Evolutionary conservation across 2,888 invertebrate genomes (phyloP), one percentile per base, ranked within the genome.

Genomic region (Flexamia atlantica): DNA sequence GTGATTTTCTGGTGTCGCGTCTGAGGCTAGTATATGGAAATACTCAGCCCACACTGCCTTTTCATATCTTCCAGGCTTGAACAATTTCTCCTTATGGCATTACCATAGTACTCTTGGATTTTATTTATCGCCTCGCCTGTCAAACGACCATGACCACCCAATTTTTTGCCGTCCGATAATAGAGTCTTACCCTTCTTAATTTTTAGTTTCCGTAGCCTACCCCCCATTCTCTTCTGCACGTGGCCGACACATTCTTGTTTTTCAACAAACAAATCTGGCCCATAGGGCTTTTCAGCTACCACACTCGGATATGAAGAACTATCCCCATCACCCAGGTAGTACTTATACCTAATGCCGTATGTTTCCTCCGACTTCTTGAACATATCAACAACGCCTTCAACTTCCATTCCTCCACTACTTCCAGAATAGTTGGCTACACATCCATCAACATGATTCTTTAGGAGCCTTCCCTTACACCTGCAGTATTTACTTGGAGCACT

Each of bases 41-140:
- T 85, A 88, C 17, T 86, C 86, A 9, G 88, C 87, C 87, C 87
- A 88, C 53, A 88, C 84, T n/a, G 85, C 87, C 60, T 86, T 72
- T 87, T 87, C 87, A 88, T 88, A 10, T 85, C 79, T 76, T 86
- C 86, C 12, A 86, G 74, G 5, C 86, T 85, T 83, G 87, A 60
- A 20, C 84, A 74, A 82, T 87, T 84, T 20, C 85, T 81, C 64
- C 87, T 76, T 40, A 86, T 80, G 76, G 88, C 87, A 20, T 86
- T 86, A 17, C 88, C 87, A 81, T 88, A 87, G 84, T 85, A 88
- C 28, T 60, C 79, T 25, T 85, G 86, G 53, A 88, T 70, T 81
- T 87, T 82, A 36, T 86, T 82, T 23, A 88, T 87, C 10, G 86
- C 28, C 72, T 84, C 84, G 17, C 86, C 86, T n/a, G 86, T 87